Evolutionary conservation across 2,797 vertebrate species (phyloP), one percentile per base, ranked within the genome.

Genomic region (Ibycter americanus): DNA sequence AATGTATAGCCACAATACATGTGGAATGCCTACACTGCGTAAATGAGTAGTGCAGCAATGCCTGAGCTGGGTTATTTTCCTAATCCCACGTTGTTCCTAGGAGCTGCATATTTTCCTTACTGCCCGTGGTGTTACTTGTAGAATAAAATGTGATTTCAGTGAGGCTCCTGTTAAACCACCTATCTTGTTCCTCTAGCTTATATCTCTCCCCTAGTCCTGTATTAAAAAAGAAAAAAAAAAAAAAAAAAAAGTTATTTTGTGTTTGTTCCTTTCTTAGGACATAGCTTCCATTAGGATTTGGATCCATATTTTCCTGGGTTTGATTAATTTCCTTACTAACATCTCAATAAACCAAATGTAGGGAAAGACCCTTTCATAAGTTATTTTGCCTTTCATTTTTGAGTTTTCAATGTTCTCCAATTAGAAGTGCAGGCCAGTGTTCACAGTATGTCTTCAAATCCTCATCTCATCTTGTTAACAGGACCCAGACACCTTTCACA

Each of bases 291-390:
- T 62, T 63, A 59, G 5, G 8, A 47, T 81, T 51, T 90, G 3
- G 10, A 32, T 55, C 9, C 4, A 9, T 17, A 47, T 66, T 10
- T 12, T 16, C 3, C 6, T 8, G 10, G 1, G 1, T 62, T 78
- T 81, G 15, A 51, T n/a, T 66, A 49, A 34, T 59, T 59, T 92
- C 13, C 15, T 38, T 62, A 59, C 4, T 70, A 17, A 40, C 2
- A 6, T 17, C 1, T 19, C 29, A 29, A 54, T 67, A 34, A 70
- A n/a, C 2, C 8, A 83, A 61, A 51, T 0, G 26, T 40, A 27
- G 8, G 7, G 40, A 67, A 88, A 12, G 4, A 40, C 1, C 0
- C 0, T 58, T 70, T 29, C 3, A 15, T 11, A 76, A 47, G 2
- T 26, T 59, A 59, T 68, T 79, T 90, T 92, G 2, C 3, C 11